phyloP scores from a whole-genome alignment of 2,888 invertebrate genomes.

The Adineta ricciae region DNA sequence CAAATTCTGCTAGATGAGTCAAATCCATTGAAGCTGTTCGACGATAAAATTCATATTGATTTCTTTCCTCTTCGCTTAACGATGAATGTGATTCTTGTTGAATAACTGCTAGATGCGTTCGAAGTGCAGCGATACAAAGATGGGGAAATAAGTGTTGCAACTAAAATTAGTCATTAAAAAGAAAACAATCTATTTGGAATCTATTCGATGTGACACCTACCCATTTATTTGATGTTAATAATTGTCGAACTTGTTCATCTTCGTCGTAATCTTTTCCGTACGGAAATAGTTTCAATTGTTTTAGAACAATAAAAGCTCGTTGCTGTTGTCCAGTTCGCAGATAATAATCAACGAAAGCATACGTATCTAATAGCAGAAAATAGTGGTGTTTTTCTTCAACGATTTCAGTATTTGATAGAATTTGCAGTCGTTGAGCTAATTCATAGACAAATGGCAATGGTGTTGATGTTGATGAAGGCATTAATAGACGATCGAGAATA shows the following conservation, averaged over 20 bases:
- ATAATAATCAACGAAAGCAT: conserved; percentile 14
- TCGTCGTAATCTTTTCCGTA: background rate
- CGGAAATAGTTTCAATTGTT: background rate
- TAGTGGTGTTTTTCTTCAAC: background rate
- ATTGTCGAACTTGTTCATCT: background rate
- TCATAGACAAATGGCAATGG: background rate
- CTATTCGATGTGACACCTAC: too few relatives aligned
- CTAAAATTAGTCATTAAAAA: too few relatives aligned
- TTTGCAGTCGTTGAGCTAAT: conserved; percentile 19
- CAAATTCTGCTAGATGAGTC: background rate
- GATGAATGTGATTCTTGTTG: background rate
- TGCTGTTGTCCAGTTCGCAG: background rate
- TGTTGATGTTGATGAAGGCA: background rate
- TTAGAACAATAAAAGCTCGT: background rate
- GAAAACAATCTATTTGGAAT: too few relatives aligned
- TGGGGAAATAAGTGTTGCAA: conserved; percentile 17
- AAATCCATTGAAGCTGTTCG: background rate
- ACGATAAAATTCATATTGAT: background rate
- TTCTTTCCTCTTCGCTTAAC: background rate
- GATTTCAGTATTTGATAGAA: background rate
- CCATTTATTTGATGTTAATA: background rate
- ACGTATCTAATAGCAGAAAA: background rate
- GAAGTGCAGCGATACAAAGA: background rate
- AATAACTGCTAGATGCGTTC: background rate
- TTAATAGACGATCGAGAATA: conserved; percentile 2